Evolutionary conservation across 1,140 invertebrate species (phyloP), one percentile per base, ranked within the genome.

Genomic region (Trypoxylus dichotomus): DNA sequence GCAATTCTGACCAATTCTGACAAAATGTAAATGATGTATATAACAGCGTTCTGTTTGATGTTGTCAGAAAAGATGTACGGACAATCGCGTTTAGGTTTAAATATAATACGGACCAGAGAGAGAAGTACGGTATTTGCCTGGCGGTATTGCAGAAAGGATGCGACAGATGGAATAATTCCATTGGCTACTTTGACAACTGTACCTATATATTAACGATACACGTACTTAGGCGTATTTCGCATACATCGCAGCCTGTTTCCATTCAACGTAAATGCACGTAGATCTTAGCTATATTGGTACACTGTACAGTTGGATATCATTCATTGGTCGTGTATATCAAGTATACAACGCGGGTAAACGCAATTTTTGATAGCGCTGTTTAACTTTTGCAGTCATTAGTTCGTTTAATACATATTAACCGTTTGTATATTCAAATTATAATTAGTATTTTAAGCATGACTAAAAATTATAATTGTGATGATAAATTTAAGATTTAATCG

Each of bases 91-190:
- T 73, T 74, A 41, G 27, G 25, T 41, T 41, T 32, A 37, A 42
- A 74, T 21, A 19, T 37, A 19, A 1, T 10, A 19, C 72, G 13
- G 15, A 24, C 21, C 47, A 75, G 78, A 82, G 60, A 78, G 77
- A 76, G 29, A 78, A 82, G 78, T 76, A 75, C 24, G 74, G 11
- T n/a, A 19, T n/a, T 5, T 32, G 25, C 11, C 60, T 27, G 11
- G 19, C 43, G 77, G 43, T 79, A 25, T 74, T 68, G 42, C 24
- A 54, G 58, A 77, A 11, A 71, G 32, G 19, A 47, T 43, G 77
- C 82, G 85, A 86, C 85, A 86, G 85, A 85, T 86, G 85, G 85
- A 86, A 83, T 47, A 68, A 77, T 84, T 24, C 79, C 60, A 85
- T 86, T 85, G 84, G 85, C 80, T 73, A 25, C 71, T 37, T 5